Evolutionary conservation across 2,113 vertebrate species (phyloP).

Genomic region (Cricetomys ansorgei): DNA sequence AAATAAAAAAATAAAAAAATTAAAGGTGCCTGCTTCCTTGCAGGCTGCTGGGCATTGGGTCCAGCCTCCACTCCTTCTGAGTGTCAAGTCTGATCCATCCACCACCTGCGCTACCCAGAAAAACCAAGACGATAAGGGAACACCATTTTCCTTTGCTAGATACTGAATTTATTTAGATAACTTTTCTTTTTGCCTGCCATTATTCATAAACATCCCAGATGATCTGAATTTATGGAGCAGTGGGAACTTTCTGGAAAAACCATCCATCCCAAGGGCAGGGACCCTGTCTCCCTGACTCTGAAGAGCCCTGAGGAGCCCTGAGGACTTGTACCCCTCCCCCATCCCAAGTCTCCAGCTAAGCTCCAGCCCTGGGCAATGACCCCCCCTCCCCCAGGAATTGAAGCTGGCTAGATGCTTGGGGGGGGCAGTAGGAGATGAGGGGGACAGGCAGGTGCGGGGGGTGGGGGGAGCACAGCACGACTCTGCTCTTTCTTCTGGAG

Average conservation of each 20-base stretch:
- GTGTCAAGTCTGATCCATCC: not conserved
- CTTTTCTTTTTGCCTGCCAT: conserved; percentile 20
- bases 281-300: not conserved
- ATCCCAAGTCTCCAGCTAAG: not conserved
- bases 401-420: not conserved
- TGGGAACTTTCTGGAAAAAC: not conserved
- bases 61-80: not conserved
- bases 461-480: too few relatives aligned
- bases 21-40: not conserved
- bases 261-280: not conserved
- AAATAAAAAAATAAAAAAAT: not conserved
- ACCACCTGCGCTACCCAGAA: too few relatives aligned
- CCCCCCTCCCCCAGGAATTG: not conserved
- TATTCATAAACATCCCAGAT: not conserved
- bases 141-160: not conserved
- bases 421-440: too few relatives aligned
- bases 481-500: not conserved
- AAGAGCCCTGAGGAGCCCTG: not conserved
- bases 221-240: not conserved
- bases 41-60: not conserved
- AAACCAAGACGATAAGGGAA: not conserved
- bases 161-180: conserved; percentile 64
- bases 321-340: not conserved
- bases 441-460: too few relatives aligned
- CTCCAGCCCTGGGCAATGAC: not conserved